Conservation (phyloP, 2,888 invertebrate genomes). For the Luperina testacea region DNA sequence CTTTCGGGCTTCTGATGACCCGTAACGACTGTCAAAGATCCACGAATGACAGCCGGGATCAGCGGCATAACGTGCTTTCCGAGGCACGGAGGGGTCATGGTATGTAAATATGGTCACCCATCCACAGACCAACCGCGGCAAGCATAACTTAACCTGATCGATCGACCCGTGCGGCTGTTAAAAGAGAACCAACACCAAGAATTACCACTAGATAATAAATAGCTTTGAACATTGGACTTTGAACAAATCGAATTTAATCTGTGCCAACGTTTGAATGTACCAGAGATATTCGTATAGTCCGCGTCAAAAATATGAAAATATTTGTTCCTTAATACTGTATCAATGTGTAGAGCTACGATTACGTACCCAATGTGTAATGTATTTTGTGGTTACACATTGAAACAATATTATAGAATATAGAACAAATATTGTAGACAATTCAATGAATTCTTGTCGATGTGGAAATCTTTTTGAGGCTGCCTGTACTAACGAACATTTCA, state of each 20-base stretch:
- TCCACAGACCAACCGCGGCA: too few relatives aligned
- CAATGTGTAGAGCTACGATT: not conserved
- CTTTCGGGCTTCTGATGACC: too few relatives aligned
- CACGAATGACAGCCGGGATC: too few relatives aligned
- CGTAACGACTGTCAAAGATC: too few relatives aligned
- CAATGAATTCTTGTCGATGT: not conserved
- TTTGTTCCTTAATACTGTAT: not conserved
- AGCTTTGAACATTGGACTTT: not conserved
- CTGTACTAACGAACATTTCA: not conserved
- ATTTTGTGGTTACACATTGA: not conserved
- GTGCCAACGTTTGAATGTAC: too few relatives aligned
- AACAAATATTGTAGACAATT: not conserved
- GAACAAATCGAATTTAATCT: not conserved
- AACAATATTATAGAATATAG: not conserved
- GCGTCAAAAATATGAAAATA: not conserved
- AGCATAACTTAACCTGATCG: too few relatives aligned
- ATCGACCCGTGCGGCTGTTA: too few relatives aligned
- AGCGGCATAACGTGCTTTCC: too few relatives aligned
- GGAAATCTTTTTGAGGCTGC: not conserved
- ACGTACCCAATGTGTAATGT: not conserved
- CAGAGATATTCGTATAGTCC: not conserved
- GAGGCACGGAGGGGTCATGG: too few relatives aligned
- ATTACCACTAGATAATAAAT: not conserved
- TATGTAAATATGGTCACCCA: too few relatives aligned
- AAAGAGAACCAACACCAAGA: not conserved